Evolutionary conservation across 2,888 invertebrate species (phyloP).

Genomic region (Acheta domesticus): DNA sequence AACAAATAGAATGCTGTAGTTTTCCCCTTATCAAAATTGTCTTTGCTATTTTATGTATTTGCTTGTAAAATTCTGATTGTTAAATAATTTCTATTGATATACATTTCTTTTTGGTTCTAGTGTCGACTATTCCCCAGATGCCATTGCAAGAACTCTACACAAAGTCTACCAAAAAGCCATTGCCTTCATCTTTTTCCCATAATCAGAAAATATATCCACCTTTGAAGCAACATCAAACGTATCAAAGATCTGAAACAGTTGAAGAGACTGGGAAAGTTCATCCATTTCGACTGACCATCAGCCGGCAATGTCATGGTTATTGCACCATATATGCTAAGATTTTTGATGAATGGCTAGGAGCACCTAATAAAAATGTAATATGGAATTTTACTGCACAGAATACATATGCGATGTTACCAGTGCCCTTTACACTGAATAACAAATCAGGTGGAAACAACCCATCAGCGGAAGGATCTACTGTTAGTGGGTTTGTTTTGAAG

Average conservation of each 20-base stretch:
- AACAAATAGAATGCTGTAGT: too few relatives aligned
- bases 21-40: too few relatives aligned
- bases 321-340: constrained; percentile 62
- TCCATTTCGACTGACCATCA: background rate
- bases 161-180: background rate
- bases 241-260: constrained; percentile 50
- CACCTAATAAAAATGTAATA: constrained; percentile 47
- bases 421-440: constrained; percentile 60
- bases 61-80: too few relatives aligned
- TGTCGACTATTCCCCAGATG: background rate
- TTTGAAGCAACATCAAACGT: constrained; percentile 52
- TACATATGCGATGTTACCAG: constrained; percentile 70
- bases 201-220: constrained; percentile 2
- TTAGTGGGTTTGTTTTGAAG: constrained; percentile 75
- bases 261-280: constrained; percentile 46
- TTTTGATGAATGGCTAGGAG: constrained; percentile 55
- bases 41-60: too few relatives aligned
- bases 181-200: background rate
- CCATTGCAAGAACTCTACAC: background rate
- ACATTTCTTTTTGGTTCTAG: background rate
- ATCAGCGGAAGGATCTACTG: constrained; percentile 43
- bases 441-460: constrained; percentile 48
- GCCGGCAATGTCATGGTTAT: constrained; percentile 63
- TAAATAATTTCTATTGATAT: too few relatives aligned
- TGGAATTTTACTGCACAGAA: constrained; percentile 62